phyloP scores from a whole-genome alignment of 2,113 vertebrate species.

The Calyptomena viridis region DNA sequence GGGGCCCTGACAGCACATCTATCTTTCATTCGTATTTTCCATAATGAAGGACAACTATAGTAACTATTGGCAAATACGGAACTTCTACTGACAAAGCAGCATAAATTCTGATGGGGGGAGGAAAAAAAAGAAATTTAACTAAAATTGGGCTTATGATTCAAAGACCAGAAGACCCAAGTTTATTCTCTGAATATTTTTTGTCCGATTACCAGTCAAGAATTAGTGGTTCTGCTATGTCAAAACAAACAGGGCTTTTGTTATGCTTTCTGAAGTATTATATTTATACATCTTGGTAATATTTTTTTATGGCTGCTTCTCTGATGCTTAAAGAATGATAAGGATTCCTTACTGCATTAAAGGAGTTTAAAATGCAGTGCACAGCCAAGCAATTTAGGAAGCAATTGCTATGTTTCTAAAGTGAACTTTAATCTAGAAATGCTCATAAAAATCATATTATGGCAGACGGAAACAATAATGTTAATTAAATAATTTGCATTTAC shows the following conservation, averaged over 20 bases:
- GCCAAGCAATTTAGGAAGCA: slow-evolving; percentile 53
- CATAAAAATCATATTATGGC: slow-evolving; percentile 64
- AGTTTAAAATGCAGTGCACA: slow-evolving; percentile 45
- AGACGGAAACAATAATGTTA: slow-evolving; percentile 64
- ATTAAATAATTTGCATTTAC: slow-evolving; percentile 69
- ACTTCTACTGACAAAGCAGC: background rate
- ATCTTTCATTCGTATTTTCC: rapidly evolving
- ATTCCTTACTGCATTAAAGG: background rate
- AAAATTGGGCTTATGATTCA: background rate
- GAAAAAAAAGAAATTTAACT: background rate
- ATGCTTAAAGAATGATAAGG: slow-evolving; percentile 20
- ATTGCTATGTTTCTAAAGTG: slow-evolving; percentile 48
- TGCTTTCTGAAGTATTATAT: background rate
- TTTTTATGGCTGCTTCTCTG: slow-evolving; percentile 6
- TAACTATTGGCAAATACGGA: background rate
- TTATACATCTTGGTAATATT: background rate
- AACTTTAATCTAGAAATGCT: slow-evolving; percentile 65
- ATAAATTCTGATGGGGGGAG: background rate
- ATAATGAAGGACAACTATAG: background rate
- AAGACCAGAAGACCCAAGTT: background rate
- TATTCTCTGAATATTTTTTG: slow-evolving; percentile 1
- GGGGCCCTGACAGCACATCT: too few relatives aligned
- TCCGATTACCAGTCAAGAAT: background rate
- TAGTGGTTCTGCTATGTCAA: background rate
- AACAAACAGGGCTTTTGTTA: background rate